These are phyloP conservation scores for Grammomys surdaster DNA, from an alignment of 2,113 vertebrate species.

Conservation along the genomic window DNA sequence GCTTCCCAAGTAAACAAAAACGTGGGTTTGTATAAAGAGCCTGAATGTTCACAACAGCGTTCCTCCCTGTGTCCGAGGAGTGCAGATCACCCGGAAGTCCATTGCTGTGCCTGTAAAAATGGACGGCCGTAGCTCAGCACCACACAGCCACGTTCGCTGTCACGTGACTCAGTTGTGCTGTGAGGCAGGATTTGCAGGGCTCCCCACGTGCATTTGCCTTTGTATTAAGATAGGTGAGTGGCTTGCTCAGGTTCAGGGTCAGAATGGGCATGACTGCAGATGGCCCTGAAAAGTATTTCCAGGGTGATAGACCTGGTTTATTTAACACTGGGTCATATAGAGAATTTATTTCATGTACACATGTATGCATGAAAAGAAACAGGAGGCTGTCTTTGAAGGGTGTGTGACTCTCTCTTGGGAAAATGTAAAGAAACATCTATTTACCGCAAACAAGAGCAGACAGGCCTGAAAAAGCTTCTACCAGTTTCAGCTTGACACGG, in stretches of 20 bases:
- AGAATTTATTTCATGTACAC: not conserved
- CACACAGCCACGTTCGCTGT: fast-evolving
- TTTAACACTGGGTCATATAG: not conserved
- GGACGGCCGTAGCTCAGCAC: not conserved
- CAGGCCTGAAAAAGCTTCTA: not conserved
- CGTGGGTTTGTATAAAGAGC: not conserved
- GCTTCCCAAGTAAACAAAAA: not conserved
- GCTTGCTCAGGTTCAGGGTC: not conserved
- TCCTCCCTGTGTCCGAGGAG: not conserved
- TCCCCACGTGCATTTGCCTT: not conserved
- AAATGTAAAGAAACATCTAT: not conserved
- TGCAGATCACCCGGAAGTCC: no score
- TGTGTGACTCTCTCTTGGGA: not conserved
- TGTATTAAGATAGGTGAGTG: not conserved
- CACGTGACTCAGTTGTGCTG: not conserved
- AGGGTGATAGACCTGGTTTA: not conserved
- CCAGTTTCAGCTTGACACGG: not conserved
- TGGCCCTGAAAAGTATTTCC: not conserved
- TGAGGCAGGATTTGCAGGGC: not conserved
- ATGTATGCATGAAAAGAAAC: not conserved
- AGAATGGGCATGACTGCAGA: not conserved
- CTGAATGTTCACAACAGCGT: not conserved
- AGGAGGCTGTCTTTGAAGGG: not conserved
- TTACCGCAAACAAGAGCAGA: not conserved
- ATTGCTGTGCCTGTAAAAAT: not conserved